Conservation (phyloP, 2,888 invertebrate genomes). For the Rugalucina vietnamica region DNA sequence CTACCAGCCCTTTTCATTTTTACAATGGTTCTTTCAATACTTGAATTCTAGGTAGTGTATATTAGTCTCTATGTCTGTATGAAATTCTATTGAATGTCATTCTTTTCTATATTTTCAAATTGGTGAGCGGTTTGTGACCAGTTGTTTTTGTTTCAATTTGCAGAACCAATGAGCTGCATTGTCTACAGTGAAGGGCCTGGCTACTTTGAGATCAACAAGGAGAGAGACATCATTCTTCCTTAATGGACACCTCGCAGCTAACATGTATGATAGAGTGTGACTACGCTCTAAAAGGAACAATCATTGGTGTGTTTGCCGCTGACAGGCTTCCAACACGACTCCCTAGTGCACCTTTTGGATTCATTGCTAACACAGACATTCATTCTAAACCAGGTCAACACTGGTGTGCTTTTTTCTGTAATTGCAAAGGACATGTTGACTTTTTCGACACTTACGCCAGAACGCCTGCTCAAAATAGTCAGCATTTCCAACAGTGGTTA, state of each 20-base stretch:
- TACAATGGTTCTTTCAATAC: no score
- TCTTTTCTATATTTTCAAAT: no score
- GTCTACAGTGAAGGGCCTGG: conserved; percentile 16
- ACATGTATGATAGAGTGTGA: conserved; percentile 40
- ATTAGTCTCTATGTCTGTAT: no score
- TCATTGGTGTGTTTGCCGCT: conserved; percentile 32
- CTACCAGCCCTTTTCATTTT: no score
- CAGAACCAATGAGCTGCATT: conserved; percentile 30
- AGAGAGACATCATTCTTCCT: conserved; percentile 23
- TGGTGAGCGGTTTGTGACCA: no score
- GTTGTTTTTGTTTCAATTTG: conserved; percentile 13
- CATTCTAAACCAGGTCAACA: conserved; percentile 26
- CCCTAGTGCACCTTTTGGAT: conserved; percentile 10
- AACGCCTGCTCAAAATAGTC: conserved; percentile 14
- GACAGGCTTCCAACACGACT: conserved; percentile 20
- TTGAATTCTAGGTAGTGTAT: no score
- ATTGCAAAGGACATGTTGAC: conserved; percentile 17
- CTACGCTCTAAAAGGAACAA: conserved; percentile 8
- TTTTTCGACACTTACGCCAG: conserved; percentile 33
- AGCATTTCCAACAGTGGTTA: conserved; percentile 1
- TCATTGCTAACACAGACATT: conserved; percentile 32
- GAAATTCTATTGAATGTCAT: no score
- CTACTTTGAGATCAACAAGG: conserved; percentile 22
- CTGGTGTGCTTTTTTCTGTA: conserved; percentile 39
- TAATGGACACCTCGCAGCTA: conserved; percentile 46